phyloP scores from a whole-genome alignment of 2,113 vertebrate genomes.

The Dromas ardeola region DNA sequence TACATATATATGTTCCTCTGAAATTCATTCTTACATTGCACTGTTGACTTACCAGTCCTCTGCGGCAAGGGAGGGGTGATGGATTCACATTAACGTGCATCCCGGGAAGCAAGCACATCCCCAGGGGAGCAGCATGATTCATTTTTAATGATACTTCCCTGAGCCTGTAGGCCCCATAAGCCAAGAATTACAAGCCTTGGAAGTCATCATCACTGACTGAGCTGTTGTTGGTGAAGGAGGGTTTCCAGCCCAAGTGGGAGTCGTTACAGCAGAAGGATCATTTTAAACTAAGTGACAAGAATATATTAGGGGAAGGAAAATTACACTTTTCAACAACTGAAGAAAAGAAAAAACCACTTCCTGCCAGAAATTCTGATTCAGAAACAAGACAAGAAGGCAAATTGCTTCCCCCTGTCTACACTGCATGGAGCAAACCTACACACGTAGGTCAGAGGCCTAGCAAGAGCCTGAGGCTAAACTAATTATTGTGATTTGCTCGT shows the following conservation, averaged over 20 bases:
- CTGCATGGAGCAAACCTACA: conserved; percentile 45
- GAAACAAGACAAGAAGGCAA: conserved; percentile 38
- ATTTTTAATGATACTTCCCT: conserved; percentile 59
- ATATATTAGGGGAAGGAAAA: conserved; percentile 59
- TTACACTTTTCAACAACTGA: conserved; percentile 44
- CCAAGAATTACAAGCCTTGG: conserved; percentile 63
- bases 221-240: conserved; percentile 55
- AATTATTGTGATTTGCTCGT: conserved; percentile 86
- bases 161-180: conserved; percentile 29
- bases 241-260: conserved; percentile 61
- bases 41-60: neutral
- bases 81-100: neutral
- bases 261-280: conserved; percentile 37
- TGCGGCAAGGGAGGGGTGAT: neutral
- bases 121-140: conserved; percentile 49
- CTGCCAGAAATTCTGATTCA: conserved; percentile 62
- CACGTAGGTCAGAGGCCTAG: conserved; percentile 77
- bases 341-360: neutral
- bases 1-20: neutral
- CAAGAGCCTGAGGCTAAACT: conserved; percentile 78
- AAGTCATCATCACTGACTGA: conserved; percentile 52
- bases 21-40: neutral
- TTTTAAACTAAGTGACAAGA: conserved; percentile 67
- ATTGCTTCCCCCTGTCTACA: neutral
- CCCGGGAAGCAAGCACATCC: conserved; percentile 35